Base-by-base conservation (phyloP, 2,113 vertebrate genomes). In the Ptilonorhynchus violaceus region DNA sequence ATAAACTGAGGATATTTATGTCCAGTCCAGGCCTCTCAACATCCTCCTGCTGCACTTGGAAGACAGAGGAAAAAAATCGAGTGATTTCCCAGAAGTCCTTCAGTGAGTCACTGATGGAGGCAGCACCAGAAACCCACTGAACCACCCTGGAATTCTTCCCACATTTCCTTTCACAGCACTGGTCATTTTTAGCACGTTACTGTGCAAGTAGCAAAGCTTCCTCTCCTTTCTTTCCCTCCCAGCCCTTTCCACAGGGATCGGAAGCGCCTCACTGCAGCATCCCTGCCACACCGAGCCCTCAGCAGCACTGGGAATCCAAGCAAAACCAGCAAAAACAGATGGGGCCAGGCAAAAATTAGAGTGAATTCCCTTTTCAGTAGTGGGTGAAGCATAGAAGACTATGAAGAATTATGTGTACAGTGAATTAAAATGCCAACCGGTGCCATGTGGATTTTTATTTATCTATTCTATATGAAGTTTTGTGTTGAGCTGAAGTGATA, bases 1-100 rank as follows among this genome's bases (percentile, higher is more conserved):
- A 77, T 17, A 64, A 89, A 27, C 0, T 0, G 0, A 74, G 46
- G 41, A 6, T 41, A 41, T n/a, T 85, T 67, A 4, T 23, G 25
- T 21, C 33, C 39, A 44, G 42, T 20, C 15, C 60, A 80, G 44
- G 44, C 17, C 59, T 20, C 23, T 27, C 68, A 39, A 44, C 47
- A 60, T 15, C 39, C 15, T 14, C 41, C 30, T 62, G 22, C 12
- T 77, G 55, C 64, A n/a, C 18, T 55, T 76, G n/a, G 14, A 76
- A 30, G 24, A 14, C 59, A 64, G 55, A 77, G 11, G 19, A 80
- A 42, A 62, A 53, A 76, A 68, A 13, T 15, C 25, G 50, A 73
- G 18, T 46, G 53, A 62, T 58, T 73, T 69, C 35, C 15, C 28
- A 30, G 47, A 93, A 74, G 11, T 44, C 33, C 17, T 46, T n/a